A percentile compares a stretch with the other conserved stretches of the same genome.
Conservation (phyloP, 1,140 invertebrate species). For the Atta cephalotes region DNA sequence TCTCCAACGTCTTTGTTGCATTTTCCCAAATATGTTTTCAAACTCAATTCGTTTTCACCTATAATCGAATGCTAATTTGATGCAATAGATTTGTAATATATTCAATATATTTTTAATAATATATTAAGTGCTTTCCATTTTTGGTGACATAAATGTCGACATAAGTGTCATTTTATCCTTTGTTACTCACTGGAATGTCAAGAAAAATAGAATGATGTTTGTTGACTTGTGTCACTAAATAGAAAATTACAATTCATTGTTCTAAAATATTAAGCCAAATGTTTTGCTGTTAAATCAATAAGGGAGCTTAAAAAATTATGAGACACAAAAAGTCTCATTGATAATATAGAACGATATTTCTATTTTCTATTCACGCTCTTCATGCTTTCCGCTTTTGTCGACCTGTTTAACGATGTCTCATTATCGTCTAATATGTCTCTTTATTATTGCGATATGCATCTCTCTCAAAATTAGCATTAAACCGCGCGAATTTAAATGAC, state of each 20-base stretch:
- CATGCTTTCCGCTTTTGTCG: not conserved
- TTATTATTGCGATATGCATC: too few relatives aligned
- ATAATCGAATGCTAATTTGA: not conserved
- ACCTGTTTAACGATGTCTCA: not conserved
- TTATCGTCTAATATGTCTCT: too few relatives aligned
- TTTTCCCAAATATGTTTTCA: not conserved
- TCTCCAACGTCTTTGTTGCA: constrained; percentile 3
- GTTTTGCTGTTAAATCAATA: not conserved
- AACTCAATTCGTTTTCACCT: not conserved
- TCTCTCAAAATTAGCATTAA: not conserved
- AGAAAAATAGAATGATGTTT: too few relatives aligned
- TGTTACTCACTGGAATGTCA: too few relatives aligned
- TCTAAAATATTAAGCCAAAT: not conserved
- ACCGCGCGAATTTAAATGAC: not conserved
- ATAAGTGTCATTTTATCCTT: too few relatives aligned
- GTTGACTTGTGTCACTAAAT: too few relatives aligned
- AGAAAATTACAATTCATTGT: not conserved
- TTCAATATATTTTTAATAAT: constrained; percentile 14
- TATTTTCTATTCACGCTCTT: not conserved
- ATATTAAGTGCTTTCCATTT: not conserved
- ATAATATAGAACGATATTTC: not conserved
- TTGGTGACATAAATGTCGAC: too few relatives aligned
- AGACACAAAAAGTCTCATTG: not conserved
- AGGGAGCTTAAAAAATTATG: not conserved
- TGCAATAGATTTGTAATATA: not conserved